phyloP scores from a whole-genome alignment of 2,113 vertebrate genomes.

The Alouatta palliata region DNA sequence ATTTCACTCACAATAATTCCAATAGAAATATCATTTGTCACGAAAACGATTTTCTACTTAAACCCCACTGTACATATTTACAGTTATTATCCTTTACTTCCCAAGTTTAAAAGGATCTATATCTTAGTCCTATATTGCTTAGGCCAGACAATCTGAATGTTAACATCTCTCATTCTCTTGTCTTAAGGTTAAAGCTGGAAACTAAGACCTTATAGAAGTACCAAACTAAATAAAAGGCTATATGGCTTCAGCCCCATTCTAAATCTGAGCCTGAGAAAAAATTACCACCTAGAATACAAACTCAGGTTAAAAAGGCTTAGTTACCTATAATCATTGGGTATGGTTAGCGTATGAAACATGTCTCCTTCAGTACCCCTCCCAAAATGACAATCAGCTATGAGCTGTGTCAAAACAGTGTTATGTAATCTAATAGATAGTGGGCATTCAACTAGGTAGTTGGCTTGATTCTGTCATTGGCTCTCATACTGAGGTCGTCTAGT shows the following conservation, averaged over 20 bases:
- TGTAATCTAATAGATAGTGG: background rate
- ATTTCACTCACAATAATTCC: background rate
- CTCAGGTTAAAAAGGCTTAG: background rate
- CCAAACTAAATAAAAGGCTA: background rate
- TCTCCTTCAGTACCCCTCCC: background rate
- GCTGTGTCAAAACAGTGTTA: background rate
- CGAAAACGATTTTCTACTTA: slow-evolving; percentile 9
- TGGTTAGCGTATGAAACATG: background rate
- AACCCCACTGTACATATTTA: background rate
- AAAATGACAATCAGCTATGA: background rate
- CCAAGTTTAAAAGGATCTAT: background rate
- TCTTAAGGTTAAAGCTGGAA: background rate
- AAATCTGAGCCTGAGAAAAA: slow-evolving; percentile 12
- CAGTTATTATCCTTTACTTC: background rate
- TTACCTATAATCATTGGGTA: background rate
- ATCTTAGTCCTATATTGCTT: slow-evolving; percentile 3
- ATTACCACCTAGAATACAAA: slow-evolving; percentile 5
- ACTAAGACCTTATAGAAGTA: background rate
- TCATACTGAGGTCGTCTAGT: background rate
- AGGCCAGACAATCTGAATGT: background rate
- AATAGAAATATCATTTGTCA: background rate
- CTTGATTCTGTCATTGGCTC: background rate
- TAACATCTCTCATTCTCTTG: background rate
- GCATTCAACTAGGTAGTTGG: background rate
- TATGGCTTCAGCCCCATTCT: background rate